Evolutionary conservation across 2,888 invertebrate genomes (phyloP).

Genomic region (Latrodectus hesperus): DNA sequence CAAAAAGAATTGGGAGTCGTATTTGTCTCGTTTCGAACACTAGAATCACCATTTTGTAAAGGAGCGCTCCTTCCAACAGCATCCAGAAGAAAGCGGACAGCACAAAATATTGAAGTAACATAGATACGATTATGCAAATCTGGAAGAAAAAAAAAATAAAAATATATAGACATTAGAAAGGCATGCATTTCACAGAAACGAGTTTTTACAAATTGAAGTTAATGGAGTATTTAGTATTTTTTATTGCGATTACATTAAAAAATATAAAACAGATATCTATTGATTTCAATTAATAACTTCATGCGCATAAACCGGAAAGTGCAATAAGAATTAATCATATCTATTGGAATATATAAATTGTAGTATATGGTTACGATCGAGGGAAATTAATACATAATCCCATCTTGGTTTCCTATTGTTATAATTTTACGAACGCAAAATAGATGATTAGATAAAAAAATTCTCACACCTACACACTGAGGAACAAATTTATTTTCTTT

Average conservation of each 20-base stretch:
- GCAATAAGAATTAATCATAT: too few relatives aligned
- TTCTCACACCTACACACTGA: too few relatives aligned
- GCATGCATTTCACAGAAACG: too few relatives aligned
- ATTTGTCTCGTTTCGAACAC: constrained; percentile 66
- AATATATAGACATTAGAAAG: neutral
- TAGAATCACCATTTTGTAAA: constrained; percentile 70
- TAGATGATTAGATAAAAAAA: too few relatives aligned
- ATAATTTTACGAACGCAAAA: too few relatives aligned
- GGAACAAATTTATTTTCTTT: too few relatives aligned
- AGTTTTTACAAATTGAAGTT: neutral
- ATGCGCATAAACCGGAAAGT: neutral
- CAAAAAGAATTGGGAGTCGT: constrained; percentile 42
- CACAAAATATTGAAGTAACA: constrained; percentile 60
- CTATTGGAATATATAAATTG: too few relatives aligned
- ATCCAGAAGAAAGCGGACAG: constrained; percentile 70
- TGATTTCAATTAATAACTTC: neutral
- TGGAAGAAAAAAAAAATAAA: neutral
- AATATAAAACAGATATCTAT: neutral
- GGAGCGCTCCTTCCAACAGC: constrained; percentile 69
- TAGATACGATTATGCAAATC: constrained; percentile 60
- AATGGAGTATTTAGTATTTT: neutral
- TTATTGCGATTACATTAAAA: neutral
- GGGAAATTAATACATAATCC: too few relatives aligned
- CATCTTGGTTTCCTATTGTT: too few relatives aligned
- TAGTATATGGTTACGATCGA: too few relatives aligned